Base-by-base conservation (phyloP, 1,140 invertebrate species). In the Coenobita brevimanus region DNA sequence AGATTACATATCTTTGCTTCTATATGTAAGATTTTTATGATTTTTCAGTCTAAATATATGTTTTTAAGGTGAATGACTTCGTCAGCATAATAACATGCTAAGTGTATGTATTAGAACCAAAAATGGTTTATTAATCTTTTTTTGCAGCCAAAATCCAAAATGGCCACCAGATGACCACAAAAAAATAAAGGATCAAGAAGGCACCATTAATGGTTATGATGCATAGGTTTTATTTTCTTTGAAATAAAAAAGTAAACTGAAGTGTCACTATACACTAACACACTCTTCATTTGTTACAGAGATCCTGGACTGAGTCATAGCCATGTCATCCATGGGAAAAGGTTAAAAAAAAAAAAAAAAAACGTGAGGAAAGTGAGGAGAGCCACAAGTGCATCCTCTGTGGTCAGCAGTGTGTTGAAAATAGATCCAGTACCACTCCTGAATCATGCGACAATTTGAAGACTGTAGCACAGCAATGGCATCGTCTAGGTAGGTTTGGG, bases 311-410 rank as follows among this genome's bases (percentile, higher is more conserved):
- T 38, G 24, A 36, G 71, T 36, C 24, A 3, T 33, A 75, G 33
- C 71, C 71, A 33, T 75, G 36, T 15, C n/a, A 33, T 75, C 71
- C 62, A 33, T 10, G 62, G 62, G 8, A 24, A 67, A 67, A n/a
- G 30, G 62, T 67, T 4, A 10, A n/a, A n/a, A n/a, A n/a, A n/a
- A n/a, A n/a, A 33, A 67, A 67, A 33, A 67, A n/a, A 33, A 67
- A n/a, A 67, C 30, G 21, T 75, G 71, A 75, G 71, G 71, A 75
- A n/a, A 75, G 71, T 75, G 71, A 75, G 36, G 71, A 38, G 36
- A 15, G n/a, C n/a, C n/a, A n/a, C n/a, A n/a, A n/a, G n/a, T n/a
- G n/a, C n/a, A n/a, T n/a, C n/a, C n/a, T n/a, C n/a, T n/a, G n/a
- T n/a, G n/a, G n/a, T n/a, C n/a, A n/a, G n/a, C n/a, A n/a, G n/a